Evolutionary conservation across 2,113 vertebrate species (phyloP).

Genomic region (Tor tambroides): DNA sequence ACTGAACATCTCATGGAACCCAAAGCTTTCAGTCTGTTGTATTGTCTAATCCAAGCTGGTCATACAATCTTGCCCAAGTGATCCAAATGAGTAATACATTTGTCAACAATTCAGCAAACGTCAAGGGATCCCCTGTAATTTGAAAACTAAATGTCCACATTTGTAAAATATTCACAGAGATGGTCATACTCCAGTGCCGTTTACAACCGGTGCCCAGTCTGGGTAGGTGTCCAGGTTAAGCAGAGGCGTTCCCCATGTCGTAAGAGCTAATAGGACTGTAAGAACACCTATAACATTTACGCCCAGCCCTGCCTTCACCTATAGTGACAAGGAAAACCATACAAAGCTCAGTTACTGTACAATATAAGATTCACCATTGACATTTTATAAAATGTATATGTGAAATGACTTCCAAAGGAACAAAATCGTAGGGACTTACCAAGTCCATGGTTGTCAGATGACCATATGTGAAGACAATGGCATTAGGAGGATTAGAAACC

Average conservation of each 20-base stretch:
- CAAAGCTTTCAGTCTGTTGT: constrained; percentile 1
- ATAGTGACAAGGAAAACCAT: constrained; percentile 49
- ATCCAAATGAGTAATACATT: neutral
- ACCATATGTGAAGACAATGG: constrained; percentile 89
- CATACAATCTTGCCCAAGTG: neutral
- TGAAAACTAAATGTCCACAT: constrained; percentile 9
- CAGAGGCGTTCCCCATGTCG: constrained; percentile 84
- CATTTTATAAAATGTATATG: neutral
- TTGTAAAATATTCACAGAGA: constrained; percentile 6
- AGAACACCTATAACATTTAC: constrained; percentile 86
- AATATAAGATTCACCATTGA: neutral
- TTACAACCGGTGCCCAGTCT: constrained; percentile 77
- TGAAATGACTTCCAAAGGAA: neutral
- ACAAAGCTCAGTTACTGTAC: neutral
- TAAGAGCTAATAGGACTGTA: constrained; percentile 82
- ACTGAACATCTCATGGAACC: neutral
- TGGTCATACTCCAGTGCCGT: constrained; percentile 48
- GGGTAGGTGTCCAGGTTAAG: constrained; percentile 86
- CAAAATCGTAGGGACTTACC: constrained; percentile 76
- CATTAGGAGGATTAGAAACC: constrained; percentile 90
- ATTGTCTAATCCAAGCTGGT: neutral
- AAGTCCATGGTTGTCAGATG: constrained; percentile 86
- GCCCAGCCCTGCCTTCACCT: constrained; percentile 94
- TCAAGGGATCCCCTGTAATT: neutral
- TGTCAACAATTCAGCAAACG: neutral